These are phyloP conservation scores for Alentia gelatinosa DNA, from an alignment of 2,888 invertebrate species.

Conservation along the genomic window DNA sequence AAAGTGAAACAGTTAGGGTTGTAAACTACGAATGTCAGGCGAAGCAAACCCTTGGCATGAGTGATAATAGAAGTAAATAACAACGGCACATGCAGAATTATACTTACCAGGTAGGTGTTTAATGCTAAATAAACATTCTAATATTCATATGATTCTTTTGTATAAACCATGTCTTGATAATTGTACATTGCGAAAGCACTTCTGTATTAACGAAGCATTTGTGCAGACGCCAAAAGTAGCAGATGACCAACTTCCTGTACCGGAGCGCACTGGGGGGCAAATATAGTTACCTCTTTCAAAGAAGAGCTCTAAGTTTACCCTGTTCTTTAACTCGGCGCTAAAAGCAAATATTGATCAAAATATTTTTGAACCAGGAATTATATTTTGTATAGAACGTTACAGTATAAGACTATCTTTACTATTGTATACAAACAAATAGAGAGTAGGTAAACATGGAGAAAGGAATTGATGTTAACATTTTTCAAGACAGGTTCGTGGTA, in stretches of 20 bases:
- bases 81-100: no score
- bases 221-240: not conserved
- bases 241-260: not conserved
- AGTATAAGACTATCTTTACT: not conserved
- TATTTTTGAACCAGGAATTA: not conserved
- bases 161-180: no score
- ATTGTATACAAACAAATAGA: not conserved
- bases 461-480: not conserved
- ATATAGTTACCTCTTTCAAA: not conserved
- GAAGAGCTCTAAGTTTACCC: slow-evolving; percentile 20
- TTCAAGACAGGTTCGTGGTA: not conserved
- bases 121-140: no score
- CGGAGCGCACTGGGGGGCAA: no score
- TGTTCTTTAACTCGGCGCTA: not conserved
- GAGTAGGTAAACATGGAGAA: not conserved
- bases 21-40: no score
- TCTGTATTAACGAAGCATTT: no score
- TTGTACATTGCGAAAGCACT: no score
- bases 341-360: not conserved
- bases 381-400: not conserved
- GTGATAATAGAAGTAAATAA: no score
- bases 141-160: no score
- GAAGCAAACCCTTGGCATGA: no score
- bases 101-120: no score
- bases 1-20: no score